phyloP scores from a whole-genome alignment of 2,113 vertebrate genomes.

The Riparia riparia region DNA sequence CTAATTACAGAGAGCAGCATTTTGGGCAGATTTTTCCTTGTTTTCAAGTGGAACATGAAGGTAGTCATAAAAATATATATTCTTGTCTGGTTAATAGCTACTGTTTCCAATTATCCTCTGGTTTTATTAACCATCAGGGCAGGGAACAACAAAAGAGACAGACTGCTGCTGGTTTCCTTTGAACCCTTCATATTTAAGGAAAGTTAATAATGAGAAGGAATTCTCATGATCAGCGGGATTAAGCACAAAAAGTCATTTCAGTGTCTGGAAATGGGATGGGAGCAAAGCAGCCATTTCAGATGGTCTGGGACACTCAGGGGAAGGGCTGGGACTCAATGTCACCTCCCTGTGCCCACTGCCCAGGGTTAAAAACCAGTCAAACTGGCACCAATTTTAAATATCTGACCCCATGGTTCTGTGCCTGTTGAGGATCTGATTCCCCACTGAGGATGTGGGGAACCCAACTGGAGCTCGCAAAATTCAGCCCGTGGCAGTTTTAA shows the following conservation, averaged over 20 bases:
- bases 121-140: conserved; percentile 23
- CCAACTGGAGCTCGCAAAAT: neutral
- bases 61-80: neutral
- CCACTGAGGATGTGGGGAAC: neutral
- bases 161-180: conserved; percentile 49
- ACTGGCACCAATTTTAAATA: neutral
- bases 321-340: neutral
- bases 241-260: neutral
- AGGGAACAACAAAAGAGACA: conserved; percentile 22
- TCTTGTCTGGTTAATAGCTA: neutral
- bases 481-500: neutral
- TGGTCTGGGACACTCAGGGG: neutral
- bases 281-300: neutral
- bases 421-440: neutral
- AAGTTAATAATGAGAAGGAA: conserved; percentile 37
- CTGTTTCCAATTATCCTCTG: conserved; percentile 57
- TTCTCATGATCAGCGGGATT: conserved; percentile 22
- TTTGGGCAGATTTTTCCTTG: neutral
- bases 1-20: neutral
- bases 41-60: neutral
- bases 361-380: neutral
- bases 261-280: conserved; percentile 14
- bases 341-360: neutral
- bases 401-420: neutral
- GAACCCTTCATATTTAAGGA: conserved; percentile 39